Evolutionary conservation across 2,888 invertebrate genomes (phyloP).

Genomic region (Panopea generosa): DNA sequence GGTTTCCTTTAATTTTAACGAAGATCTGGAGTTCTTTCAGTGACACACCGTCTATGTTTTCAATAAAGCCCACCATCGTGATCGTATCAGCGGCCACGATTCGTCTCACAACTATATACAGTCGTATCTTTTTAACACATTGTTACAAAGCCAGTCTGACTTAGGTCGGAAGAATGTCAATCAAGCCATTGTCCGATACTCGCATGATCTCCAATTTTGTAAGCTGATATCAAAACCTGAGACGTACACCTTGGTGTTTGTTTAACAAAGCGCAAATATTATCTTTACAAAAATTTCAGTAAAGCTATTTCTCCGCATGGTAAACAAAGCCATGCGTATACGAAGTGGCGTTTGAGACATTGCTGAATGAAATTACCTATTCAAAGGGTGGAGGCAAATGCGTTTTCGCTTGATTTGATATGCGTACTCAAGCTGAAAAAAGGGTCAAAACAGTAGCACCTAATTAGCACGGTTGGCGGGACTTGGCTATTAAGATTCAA

Average conservation of each 20-base stretch:
- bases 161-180: constrained; percentile 28
- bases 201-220: constrained; percentile 28
- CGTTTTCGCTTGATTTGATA: constrained; percentile 38
- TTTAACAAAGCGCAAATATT: constrained; percentile 45
- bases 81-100: no score
- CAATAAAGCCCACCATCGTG: no score
- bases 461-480: constrained; percentile 50
- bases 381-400: constrained; percentile 25
- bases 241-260: constrained; percentile 48
- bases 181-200: constrained; percentile 32
- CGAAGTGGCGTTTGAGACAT: constrained; percentile 1
- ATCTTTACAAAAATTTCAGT: constrained; percentile 52
- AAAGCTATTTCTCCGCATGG: constrained; percentile 27
- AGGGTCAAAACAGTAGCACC: constrained; percentile 24
- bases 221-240: constrained; percentile 35
- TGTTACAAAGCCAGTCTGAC: constrained; percentile 38
- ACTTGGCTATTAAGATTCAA: constrained; percentile 20
- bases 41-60: no score
- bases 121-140: constrained; percentile 29
- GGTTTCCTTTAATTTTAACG: no score
- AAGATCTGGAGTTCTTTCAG: no score
- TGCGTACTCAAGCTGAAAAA: constrained; percentile 7
- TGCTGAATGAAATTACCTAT: not conserved
- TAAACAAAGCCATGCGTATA: not conserved
- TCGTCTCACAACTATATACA: no score